phyloP scores from a whole-genome alignment of 2,888 invertebrate genomes.

The Cataglyphis livida region DNA sequence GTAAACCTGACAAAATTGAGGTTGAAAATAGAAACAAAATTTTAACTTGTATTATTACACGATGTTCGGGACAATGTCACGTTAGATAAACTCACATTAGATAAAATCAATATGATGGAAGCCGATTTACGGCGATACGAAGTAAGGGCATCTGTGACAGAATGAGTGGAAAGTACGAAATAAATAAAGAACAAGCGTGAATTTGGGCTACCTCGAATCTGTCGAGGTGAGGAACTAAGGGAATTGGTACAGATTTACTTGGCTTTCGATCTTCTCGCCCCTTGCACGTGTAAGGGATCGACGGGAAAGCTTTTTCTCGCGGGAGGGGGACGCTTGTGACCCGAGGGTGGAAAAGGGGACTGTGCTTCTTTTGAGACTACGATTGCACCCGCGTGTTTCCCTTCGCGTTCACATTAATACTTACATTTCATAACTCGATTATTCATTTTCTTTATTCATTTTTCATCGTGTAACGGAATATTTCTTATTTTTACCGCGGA shows the following conservation, averaged over 20 bases:
- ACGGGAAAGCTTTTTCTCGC: slow-evolving; percentile 43
- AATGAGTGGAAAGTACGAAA: slow-evolving; percentile 50
- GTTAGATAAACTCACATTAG: not conserved
- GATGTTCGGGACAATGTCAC: slow-evolving; percentile 37
- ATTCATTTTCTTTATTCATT: not conserved
- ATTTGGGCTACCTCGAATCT: slow-evolving; percentile 54
- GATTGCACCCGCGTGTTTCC: slow-evolving; percentile 47
- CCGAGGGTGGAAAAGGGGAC: slow-evolving; percentile 52
- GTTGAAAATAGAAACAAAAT: not conserved
- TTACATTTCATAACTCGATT: slow-evolving; percentile 13
- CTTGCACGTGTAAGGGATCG: slow-evolving; percentile 46
- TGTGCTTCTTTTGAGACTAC: slow-evolving; percentile 47
- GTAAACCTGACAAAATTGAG: not conserved
- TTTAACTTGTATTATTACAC: not conserved
- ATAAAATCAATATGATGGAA: slow-evolving; percentile 42
- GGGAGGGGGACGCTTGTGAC: slow-evolving; percentile 11
- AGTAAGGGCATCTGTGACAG: slow-evolving; percentile 43
- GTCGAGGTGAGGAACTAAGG: slow-evolving; percentile 58
- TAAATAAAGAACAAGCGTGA: slow-evolving; percentile 67
- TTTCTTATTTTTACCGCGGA: not conserved
- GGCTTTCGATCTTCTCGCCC: slow-evolving; percentile 61
- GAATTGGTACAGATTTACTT: slow-evolving; percentile 77
- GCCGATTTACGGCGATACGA: slow-evolving; percentile 62
- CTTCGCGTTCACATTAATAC: not conserved
- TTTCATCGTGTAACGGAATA: not conserved